Base-by-base conservation (phyloP, 2,113 vertebrate genomes). In the Eretmochelys imbricata region DNA sequence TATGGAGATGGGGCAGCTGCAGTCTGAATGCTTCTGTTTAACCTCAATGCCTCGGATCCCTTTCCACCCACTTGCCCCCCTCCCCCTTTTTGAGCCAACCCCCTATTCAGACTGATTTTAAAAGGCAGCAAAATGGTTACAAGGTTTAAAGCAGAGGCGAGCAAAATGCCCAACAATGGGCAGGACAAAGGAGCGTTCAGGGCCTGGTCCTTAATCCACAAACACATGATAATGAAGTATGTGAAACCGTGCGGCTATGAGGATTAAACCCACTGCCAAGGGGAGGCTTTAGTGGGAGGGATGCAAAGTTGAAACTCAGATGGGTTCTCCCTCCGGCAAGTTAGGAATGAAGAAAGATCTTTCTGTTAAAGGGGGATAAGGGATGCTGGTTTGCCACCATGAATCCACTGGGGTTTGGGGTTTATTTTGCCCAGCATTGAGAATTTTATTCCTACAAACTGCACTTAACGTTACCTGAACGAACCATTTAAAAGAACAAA, bases 1-100 rank as follows among this genome's bases (percentile, higher is more conserved):
- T 93, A 93, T 94, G 80, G 95, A 95, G 96, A 95, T 38, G 93
- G 96, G 98, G 94, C 98, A 98, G 98, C 98, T 98, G 98, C 98
- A 97, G 97, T 89, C 94, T 92, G 92, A 95, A 89, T 89, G 96
- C 96, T 93, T 89, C 94, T 17, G 90, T 95, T 96, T 94, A 92
- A 55, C 97, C 95, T 96, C 96, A 97, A 97, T 97, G 95, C 88
- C 96, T 54, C 76, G 1, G 57, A 79, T 95, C 91, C 95, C 92
- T 88, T 93, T 85, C 84, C 46, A 46, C 91, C 81, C 20, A 93
- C 87, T 94, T 29, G 88, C 82, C 13, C 10, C 94, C 84, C 55
- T 42, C 29, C 46, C 35, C 17, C 25, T n/a, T 72, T 49, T 48
- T 11, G 4, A 94, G 20, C 94, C 97, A 91, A 75, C 94, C 97